Evolutionary conservation across 1,140 invertebrate genomes (phyloP).

Genomic region (Temnothorax longispinosus): DNA sequence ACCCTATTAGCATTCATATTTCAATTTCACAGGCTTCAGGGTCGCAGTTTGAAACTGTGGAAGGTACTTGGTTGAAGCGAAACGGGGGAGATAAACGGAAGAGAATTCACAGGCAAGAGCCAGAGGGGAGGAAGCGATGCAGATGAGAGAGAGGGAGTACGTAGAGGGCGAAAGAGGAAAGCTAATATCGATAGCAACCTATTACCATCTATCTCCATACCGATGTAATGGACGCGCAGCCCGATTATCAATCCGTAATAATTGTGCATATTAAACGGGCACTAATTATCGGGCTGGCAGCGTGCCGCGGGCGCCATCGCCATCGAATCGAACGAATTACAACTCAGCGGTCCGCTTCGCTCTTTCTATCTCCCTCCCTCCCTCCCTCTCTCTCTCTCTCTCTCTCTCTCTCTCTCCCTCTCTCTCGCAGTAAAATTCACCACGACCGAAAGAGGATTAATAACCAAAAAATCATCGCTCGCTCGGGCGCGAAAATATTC

Average conservation of each 20-base stretch:
- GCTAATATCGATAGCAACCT: constrained; percentile 76
- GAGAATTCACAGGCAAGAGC: constrained; percentile 61
- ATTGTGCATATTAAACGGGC: constrained; percentile 82
- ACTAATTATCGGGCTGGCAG: constrained; percentile 79
- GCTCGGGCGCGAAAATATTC: constrained; percentile 51
- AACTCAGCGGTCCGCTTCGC: constrained; percentile 1
- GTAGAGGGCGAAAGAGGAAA: constrained; percentile 62
- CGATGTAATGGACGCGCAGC: constrained; percentile 77
- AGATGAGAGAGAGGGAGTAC: constrained; percentile 19
- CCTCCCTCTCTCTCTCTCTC: background rate
- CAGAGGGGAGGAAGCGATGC: constrained; percentile 25
- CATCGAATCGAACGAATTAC: constrained; percentile 71
- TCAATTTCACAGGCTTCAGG: constrained; percentile 79
- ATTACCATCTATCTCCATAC: constrained; percentile 81
- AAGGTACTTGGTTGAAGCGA: constrained; percentile 51
- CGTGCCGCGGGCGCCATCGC: constrained; percentile 63
- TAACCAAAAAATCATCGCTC: constrained; percentile 50
- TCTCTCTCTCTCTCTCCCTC: background rate
- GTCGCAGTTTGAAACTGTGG: constrained; percentile 62
- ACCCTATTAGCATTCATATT: constrained; percentile 81
- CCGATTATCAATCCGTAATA: constrained; percentile 84
- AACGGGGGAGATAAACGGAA: constrained; percentile 68
- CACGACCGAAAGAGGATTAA: constrained; percentile 41
- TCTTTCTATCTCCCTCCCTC: background rate
- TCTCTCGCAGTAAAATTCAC: constrained; percentile 40